Percentiles rank a stretch among this genome's conserved stretches.
Evolutionary conservation across 1,140 invertebrate genomes (phyloP).

Genomic region (Sarcophaga peregrina): DNA sequence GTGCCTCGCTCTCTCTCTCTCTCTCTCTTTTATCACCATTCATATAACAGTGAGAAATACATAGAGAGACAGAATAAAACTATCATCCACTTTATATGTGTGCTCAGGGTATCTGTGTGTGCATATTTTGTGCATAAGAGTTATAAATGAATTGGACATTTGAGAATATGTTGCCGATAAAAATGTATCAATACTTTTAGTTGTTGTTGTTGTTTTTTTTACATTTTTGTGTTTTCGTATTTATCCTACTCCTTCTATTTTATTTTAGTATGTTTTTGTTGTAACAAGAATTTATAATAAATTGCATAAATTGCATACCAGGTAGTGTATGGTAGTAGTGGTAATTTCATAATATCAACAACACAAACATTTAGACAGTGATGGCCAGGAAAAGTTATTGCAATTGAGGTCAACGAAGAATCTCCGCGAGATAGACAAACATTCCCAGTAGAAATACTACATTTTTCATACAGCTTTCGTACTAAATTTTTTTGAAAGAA

Average conservation of each 20-base stretch:
- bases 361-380: too few relatives aligned
- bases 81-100: too few relatives aligned
- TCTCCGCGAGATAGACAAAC: neutral
- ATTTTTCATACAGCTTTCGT: too few relatives aligned
- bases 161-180: slow-evolving; percentile 24
- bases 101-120: neutral
- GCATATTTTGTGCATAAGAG: neutral
- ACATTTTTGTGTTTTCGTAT: too few relatives aligned
- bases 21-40: neutral
- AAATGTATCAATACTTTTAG: neutral
- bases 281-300: neutral
- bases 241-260: too few relatives aligned
- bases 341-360: neutral
- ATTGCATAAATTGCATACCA: slow-evolving; percentile 13
- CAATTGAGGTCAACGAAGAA: neutral
- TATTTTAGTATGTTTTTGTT: neutral
- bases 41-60: too few relatives aligned
- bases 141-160: slow-evolving; percentile 22
- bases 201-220: neutral
- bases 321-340: too few relatives aligned
- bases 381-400: neutral
- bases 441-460: too few relatives aligned
- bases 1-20: neutral
- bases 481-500: too few relatives aligned
- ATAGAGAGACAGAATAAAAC: too few relatives aligned